Evolutionary conservation across 2,888 invertebrate genomes (phyloP), one percentile per base, ranked within the genome.

Genomic region (Agriopis leucophaearia): DNA sequence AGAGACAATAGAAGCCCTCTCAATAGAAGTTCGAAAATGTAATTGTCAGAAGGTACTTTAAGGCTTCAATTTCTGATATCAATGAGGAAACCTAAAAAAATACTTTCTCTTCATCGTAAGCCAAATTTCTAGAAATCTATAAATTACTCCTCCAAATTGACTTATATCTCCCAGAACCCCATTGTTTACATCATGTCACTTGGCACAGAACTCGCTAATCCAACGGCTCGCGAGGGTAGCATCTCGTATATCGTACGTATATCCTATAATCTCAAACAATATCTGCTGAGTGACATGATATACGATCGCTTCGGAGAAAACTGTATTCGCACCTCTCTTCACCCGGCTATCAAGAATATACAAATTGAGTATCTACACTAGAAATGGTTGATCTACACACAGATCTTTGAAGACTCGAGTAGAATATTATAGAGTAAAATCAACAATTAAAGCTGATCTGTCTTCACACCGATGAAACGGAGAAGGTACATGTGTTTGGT

Each of bases 231-330:
- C 9, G 47, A 51, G 67, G 16, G 15, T n/a, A 56, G 44, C 57
- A 50, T 45, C 61, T 61, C 57, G 27, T 52, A 45, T 62, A 27
- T 27, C 27, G 27, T 27, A 5, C 27, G 27, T 27, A 5, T 27
- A 56, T 56, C 57, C 61, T 62, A 62, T 52, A 62, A 66, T 66
- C 66, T 66, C 38, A 45, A 57, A 66, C 66, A 66, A 66, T 62
- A 66, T 50, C 54, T 4, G 38, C 52, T 57, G 62, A 66, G 56
- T 66, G 66, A 57, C 57, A 57, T 57, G 66, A 66, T 61, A 57
- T 57, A 62, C 57, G 57, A 66, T 57, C 66, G 45, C 52, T 61
- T 66, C 50, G 40, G 13, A 47, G 67, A 62, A 67, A 62, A 57
- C 62, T 50, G 35, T 63, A 36, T 40, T 7, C 58, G 10, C 40